Evolutionary conservation across 2,888 invertebrate species (phyloP), one percentile per base, ranked within the genome.

Genomic region (Nycteola revayana): DNA sequence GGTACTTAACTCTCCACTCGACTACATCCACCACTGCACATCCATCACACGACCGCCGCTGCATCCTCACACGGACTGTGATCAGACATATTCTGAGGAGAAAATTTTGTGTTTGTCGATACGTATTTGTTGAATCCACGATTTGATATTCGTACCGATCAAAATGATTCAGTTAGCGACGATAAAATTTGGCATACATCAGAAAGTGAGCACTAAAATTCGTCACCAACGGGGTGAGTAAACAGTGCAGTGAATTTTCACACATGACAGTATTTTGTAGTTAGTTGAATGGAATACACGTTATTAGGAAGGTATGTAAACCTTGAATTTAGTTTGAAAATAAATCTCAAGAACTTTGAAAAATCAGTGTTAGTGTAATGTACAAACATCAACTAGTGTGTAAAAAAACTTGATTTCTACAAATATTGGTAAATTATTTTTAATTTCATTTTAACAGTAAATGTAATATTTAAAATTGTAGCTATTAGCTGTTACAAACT

Each of bases 131-230:
- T 53, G 42, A 47, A 46, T 42, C 42, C 50, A 57, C 42, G 60
- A 49, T 51, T 58, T 39, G 54, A 59, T 49, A 54, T 40, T 56
- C 49, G 53, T 56, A 57, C 50, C 61, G 56, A 89, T 79, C 83
- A 21, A 49, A 57, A 91, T 91, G 91, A 90, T 90, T 89, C 90
- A 90, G 86, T 90, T 91, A 88, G 91, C 91, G 77, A 91, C 90
- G 71, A 89, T 91, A 70, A 91, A 91, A 89, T 91, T 89, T 84
- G 90, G 90, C 87, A 91, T 91, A 78, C 90, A 83, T 65, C 80
- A 83, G 79, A 89, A 86, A 86, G 88, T 88, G 82, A 79, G 77
- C 84, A 82, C 77, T 80, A 85, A 81, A 81, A 66, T 70, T 67
- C 76, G 78, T 65, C 76, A 69, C 68, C 77, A 64, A 60, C 77